phyloP scores from a whole-genome alignment of 2,888 invertebrate genomes.

The Crematogaster levior region DNA sequence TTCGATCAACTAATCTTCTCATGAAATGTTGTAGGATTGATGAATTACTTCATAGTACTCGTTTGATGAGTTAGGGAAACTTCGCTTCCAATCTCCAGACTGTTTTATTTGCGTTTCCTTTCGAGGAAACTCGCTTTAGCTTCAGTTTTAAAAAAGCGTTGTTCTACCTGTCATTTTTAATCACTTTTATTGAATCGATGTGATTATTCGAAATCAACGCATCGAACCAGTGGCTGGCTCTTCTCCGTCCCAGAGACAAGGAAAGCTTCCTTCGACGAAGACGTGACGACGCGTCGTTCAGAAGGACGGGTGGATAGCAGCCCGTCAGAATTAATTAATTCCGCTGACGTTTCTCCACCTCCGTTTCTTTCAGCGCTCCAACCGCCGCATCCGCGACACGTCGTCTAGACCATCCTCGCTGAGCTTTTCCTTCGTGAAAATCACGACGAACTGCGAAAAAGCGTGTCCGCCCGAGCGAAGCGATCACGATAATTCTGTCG shows the following conservation, averaged over 20 bases:
- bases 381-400: conserved; percentile 29
- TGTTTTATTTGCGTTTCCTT: not conserved
- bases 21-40: not conserved
- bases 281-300: conserved; percentile 47
- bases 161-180: conserved; percentile 22
- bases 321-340: conserved; percentile 73
- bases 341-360: conserved; percentile 11
- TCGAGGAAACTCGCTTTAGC: not conserved
- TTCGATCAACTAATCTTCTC: not conserved
- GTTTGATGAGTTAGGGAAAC: not conserved
- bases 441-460: conserved; percentile 57
- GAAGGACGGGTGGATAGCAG: conserved; percentile 12
- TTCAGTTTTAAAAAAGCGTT: conserved; percentile 1
- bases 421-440: conserved; percentile 31
- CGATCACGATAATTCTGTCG: conserved; percentile 61
- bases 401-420: conserved; percentile 27
- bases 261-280: conserved; percentile 47
- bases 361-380: conserved; percentile 30
- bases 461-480: conserved; percentile 59
- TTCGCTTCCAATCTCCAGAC: not conserved
- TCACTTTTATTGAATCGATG: conserved; percentile 33
- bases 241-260: not conserved
- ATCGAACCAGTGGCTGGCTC: not conserved
- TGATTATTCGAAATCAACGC: conserved; percentile 21
- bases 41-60: conserved; percentile 5